Evolutionary conservation across 2,113 vertebrate genomes (phyloP).

Genomic region (Platanista minor): DNA sequence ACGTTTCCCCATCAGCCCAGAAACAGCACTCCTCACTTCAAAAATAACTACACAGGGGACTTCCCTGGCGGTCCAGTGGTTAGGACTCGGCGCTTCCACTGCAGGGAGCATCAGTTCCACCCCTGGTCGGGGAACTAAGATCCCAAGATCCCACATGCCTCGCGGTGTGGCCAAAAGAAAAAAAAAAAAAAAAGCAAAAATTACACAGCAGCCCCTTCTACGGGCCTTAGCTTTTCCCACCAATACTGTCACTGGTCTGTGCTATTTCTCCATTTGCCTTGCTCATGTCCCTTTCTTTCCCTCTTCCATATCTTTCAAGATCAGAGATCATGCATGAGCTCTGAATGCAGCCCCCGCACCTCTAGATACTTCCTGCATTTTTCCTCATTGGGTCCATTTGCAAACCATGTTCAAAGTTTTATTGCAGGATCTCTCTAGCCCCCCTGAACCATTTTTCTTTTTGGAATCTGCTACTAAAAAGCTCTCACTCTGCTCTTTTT

Average conservation of each 20-base stretch:
- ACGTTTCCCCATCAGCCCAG: background rate
- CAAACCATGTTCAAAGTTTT: background rate
- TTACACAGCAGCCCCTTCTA: background rate
- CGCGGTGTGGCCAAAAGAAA: background rate
- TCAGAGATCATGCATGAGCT: background rate
- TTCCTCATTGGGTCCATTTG: background rate
- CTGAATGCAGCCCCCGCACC: background rate
- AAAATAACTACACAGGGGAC: background rate
- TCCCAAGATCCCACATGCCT: background rate
- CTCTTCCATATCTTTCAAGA: background rate
- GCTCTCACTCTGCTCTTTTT: background rate
- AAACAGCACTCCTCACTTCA: background rate
- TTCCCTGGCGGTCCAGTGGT: background rate
- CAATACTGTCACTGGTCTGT: fast-evolving
- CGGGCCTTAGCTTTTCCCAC: background rate
- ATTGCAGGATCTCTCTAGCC: background rate
- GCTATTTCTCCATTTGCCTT: background rate
- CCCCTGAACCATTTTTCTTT: background rate
- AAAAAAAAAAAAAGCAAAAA: background rate
- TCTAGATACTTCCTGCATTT: background rate
- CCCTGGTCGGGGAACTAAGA: background rate
- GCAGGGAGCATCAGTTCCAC: background rate
- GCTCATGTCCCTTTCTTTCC: background rate
- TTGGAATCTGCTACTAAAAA: background rate
- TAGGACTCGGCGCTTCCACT: background rate